A percentile compares a stretch with the other conserved stretches of the same genome.
Conservation (phyloP, 2,113 vertebrate species). For the Strix uralensis region DNA sequence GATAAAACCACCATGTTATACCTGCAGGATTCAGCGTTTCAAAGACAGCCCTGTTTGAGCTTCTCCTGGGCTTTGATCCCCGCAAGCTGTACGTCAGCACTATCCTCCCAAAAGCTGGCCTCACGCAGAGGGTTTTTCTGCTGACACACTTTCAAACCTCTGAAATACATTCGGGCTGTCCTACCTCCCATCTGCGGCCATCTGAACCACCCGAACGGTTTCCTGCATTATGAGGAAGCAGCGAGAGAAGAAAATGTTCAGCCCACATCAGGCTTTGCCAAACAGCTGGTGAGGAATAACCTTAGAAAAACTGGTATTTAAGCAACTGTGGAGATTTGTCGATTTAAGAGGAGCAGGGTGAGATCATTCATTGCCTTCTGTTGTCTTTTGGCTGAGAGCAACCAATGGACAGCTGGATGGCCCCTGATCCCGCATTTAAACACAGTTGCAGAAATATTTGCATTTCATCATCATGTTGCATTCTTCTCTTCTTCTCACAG, state of each 20-base stretch:
- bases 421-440: not conserved
- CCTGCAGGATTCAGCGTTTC: not conserved
- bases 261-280: not conserved
- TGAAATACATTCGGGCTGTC: rapidly evolving
- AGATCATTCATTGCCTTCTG: constrained; percentile 27
- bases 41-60: constrained; percentile 1
- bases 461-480: constrained; percentile 18
- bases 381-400: not conserved
- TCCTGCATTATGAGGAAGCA: not conserved
- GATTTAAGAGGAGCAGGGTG: constrained; percentile 13
- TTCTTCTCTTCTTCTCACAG: constrained; percentile 6
- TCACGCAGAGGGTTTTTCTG: not conserved
- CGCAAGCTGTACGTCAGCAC: not conserved
- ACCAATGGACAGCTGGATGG: not conserved
- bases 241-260: not conserved
- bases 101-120: not conserved
- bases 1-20: not conserved
- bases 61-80: constrained; percentile 32
- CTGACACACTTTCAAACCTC: not conserved
- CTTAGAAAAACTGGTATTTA: not conserved
- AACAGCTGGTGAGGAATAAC: not conserved
- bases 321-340: not conserved
- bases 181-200: not conserved
- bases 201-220: not conserved
- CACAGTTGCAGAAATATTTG: not conserved